Conservation (phyloP, 64 coral and sea anemone species). For the Montipora sp. region DNA sequence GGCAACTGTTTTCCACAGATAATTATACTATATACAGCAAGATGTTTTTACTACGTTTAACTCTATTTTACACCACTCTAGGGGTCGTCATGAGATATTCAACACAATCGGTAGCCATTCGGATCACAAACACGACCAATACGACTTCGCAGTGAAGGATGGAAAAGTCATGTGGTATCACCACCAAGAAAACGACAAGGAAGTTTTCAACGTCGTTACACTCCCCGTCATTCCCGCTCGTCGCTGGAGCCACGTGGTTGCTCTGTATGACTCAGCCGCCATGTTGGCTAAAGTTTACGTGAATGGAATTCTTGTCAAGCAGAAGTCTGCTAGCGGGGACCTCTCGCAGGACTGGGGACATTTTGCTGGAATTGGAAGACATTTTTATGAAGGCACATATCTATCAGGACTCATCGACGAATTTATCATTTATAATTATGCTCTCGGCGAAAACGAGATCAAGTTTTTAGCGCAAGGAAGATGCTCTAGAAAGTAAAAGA, state of each 20-base stretch:
- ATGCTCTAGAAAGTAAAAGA: constrained; percentile 32
- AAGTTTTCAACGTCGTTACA: constrained; percentile 87
- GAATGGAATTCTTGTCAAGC: constrained; percentile 76
- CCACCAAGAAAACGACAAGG: constrained; percentile 92
- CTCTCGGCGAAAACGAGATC: constrained; percentile 76
- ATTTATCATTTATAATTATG: constrained; percentile 99
- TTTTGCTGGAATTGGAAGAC: constrained; percentile 96
- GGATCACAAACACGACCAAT: constrained; percentile 97
- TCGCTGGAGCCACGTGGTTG: constrained; percentile 86
- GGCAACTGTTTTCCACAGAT: too few relatives aligned
- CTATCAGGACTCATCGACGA: constrained; percentile 90
- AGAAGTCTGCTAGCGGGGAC: constrained; percentile 85
- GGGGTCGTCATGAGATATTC: constrained; percentile 90
- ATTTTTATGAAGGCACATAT: constrained; percentile 86
- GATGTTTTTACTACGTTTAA: not conserved
- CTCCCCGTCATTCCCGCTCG: constrained; percentile 92
- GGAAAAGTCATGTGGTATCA: constrained; percentile 98
- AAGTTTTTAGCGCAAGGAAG: constrained; percentile 75
- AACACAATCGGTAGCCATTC: constrained; percentile 98
- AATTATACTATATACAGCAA: not conserved
- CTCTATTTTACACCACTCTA: not conserved
- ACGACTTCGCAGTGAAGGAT: constrained; percentile 89
- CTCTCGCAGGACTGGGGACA: constrained; percentile 99
- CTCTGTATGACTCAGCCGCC: constrained; percentile 72
- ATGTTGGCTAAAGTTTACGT: constrained; percentile 93